phyloP scores from a whole-genome alignment of 2,888 invertebrate genomes.

The Lycocerus yunnanus region DNA sequence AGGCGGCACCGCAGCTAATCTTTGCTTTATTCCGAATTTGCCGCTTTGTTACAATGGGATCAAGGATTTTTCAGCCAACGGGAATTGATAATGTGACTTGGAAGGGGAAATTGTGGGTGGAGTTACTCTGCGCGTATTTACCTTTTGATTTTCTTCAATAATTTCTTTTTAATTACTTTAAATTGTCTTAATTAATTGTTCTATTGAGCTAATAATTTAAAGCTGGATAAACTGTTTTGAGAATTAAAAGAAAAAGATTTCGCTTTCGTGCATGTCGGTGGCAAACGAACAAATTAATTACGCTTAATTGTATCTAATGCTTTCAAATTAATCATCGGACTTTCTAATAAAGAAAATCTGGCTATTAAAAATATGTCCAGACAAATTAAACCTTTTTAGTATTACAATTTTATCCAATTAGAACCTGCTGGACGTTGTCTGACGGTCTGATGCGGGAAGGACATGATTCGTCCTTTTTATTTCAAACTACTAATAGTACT shows the following conservation, averaged over 20 bases:
- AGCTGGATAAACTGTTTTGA: not conserved
- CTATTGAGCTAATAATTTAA: not conserved
- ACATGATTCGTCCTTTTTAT: too few relatives aligned
- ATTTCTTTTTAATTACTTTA: not conserved
- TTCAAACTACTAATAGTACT: not conserved
- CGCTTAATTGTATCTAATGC: not conserved
- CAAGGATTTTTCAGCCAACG: not conserved
- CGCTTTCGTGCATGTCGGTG: not conserved
- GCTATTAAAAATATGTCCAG: not conserved
- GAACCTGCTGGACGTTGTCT: not conserved
- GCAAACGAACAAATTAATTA: not conserved
- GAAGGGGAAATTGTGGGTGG: not conserved
- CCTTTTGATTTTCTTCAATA: not conserved
- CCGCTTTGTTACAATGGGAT: not conserved
- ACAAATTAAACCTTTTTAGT: not conserved
- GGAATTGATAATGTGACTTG: not conserved
- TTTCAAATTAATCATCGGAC: not conserved
- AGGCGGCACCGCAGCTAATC: not conserved
- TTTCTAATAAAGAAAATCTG: not conserved
- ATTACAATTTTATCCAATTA: not conserved
- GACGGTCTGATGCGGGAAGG: not conserved
- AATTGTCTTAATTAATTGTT: not conserved
- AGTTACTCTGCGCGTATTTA: not conserved
- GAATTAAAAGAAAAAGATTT: not conserved
- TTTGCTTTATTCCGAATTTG: not conserved